phyloP scores from a whole-genome alignment of 2,888 invertebrate genomes.

The Philaethria dido region DNA sequence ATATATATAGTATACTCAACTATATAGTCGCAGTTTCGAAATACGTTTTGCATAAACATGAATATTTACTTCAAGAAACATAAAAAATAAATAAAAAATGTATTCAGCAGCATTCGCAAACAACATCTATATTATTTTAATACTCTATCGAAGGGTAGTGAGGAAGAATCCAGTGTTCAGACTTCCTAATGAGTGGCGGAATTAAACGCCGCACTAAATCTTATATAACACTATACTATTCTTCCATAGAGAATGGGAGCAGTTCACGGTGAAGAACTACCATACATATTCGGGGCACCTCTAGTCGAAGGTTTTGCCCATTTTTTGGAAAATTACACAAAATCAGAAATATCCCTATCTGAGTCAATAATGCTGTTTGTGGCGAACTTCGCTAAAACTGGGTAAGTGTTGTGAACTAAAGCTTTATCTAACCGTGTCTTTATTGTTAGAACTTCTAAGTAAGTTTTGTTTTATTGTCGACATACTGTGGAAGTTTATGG shows the following conservation, averaged over 20 bases:
- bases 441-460: slow-evolving; percentile 26
- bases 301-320: slow-evolving; percentile 92
- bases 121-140: too few relatives aligned
- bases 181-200: too few relatives aligned
- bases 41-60: too few relatives aligned
- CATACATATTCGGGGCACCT: slow-evolving; percentile 95
- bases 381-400: slow-evolving; percentile 93
- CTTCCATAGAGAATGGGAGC: slow-evolving; percentile 90
- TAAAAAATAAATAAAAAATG: too few relatives aligned
- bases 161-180: too few relatives aligned
- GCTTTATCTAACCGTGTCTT: slow-evolving; percentile 20
- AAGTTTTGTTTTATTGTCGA: slow-evolving; percentile 4
- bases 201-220: too few relatives aligned
- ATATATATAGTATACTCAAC: too few relatives aligned
- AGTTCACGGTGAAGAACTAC: slow-evolving; percentile 95
- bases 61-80: too few relatives aligned
- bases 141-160: too few relatives aligned
- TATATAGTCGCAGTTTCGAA: too few relatives aligned
- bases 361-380: slow-evolving; percentile 94
- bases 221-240: too few relatives aligned
- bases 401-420: slow-evolving; percentile 75
- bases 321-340: slow-evolving; percentile 94
- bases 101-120: too few relatives aligned
- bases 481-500: slow-evolving; percentile 4
- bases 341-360: slow-evolving; percentile 92